phyloP scores from a whole-genome alignment of 2,113 vertebrate genomes.

The Seriola aureovittata region DNA sequence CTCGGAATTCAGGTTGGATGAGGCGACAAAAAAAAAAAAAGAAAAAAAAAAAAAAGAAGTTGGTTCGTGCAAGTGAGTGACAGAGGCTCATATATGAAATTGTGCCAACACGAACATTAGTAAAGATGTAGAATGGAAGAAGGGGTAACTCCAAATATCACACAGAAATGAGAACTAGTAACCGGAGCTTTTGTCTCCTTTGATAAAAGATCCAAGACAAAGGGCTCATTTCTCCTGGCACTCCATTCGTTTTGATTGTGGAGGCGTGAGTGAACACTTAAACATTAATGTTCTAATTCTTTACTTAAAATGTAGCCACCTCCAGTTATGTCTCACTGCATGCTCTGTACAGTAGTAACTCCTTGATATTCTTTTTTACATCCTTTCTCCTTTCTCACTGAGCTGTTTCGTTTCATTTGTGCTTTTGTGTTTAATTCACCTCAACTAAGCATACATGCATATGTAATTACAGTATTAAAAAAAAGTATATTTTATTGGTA shows the following conservation, averaged over 20 bases:
- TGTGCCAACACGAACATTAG: neutral
- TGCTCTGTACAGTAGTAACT: constrained; percentile 56
- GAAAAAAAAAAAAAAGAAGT: neutral
- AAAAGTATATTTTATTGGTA: constrained; percentile 10
- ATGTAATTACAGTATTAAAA: constrained; percentile 32
- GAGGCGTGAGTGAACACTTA: constrained; percentile 14
- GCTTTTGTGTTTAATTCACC: constrained; percentile 14
- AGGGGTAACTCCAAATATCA: neutral
- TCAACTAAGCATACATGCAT: constrained; percentile 16
- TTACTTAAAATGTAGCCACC: constrained; percentile 60
- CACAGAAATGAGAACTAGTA: neutral
- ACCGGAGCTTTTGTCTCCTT: neutral
- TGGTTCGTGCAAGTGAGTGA: neutral
- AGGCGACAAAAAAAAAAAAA: neutral
- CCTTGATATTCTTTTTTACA: constrained; percentile 33
- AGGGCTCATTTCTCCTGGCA: neutral
- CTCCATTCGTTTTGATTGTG: constrained; percentile 15
- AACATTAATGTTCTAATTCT: constrained; percentile 19
- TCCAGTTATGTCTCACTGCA: constrained; percentile 59
- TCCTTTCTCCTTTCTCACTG: constrained; percentile 12
- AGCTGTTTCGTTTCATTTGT: constrained; percentile 17
- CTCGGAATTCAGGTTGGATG: neutral
- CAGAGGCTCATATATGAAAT: neutral
- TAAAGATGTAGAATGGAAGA: neutral
- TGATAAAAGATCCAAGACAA: neutral